These are phyloP conservation scores for Euplagia quadripunctaria DNA, from an alignment of 2,888 invertebrate genomes.

Conservation along the genomic window DNA sequence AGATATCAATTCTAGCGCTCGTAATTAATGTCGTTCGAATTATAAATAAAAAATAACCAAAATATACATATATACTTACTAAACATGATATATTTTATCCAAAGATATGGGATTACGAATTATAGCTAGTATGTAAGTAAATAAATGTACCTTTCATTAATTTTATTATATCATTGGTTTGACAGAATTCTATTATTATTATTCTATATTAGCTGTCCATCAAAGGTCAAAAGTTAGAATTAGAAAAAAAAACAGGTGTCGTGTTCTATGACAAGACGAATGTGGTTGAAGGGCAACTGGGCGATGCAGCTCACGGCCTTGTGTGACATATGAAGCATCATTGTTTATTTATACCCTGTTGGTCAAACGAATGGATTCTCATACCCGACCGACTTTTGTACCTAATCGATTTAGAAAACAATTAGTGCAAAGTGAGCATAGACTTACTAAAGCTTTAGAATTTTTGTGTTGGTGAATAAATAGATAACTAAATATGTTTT, in stretches of 20 bases:
- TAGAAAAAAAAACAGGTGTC: constrained; percentile 31
- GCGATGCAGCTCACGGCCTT: constrained; percentile 27
- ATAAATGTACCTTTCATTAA: background rate
- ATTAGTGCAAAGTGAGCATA: background rate
- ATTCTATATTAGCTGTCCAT: background rate
- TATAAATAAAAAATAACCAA: too few relatives aligned
- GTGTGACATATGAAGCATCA: constrained; percentile 40
- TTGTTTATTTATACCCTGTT: constrained; percentile 39
- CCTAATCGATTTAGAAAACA: constrained; percentile 1
- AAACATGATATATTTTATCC: too few relatives aligned
- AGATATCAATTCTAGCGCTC: background rate
- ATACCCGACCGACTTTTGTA: background rate
- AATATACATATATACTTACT: background rate
- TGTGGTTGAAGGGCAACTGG: constrained; percentile 46
- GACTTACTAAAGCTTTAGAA: background rate
- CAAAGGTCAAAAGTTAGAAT: background rate
- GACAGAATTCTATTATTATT: background rate
- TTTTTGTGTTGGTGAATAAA: background rate
- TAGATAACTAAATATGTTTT: background rate
- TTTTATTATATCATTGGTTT: background rate
- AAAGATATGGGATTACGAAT: background rate
- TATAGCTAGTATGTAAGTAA: background rate
- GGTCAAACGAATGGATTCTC: constrained; percentile 33
- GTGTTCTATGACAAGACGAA: constrained; percentile 34
- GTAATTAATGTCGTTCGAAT: background rate